Conservation (phyloP, 2,888 invertebrate genomes). For the Brachypterus glaber region DNA sequence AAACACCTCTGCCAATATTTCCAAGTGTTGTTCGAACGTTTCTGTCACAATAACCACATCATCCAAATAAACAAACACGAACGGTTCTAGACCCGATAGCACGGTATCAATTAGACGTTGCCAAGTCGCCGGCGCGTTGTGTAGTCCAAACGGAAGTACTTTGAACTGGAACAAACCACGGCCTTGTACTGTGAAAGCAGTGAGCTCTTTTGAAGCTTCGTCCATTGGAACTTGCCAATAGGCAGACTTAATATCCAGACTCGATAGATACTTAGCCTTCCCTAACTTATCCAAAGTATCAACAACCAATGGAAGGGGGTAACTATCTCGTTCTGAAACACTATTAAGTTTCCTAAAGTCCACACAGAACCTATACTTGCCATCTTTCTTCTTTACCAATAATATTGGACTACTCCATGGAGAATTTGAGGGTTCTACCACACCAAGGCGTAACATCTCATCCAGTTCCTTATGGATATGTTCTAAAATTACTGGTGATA, state of each 20-base stretch:
- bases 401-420: not conserved
- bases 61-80: constrained; percentile 12
- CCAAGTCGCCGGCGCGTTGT: constrained; percentile 2
- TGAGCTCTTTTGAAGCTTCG: constrained; percentile 16
- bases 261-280: constrained; percentile 23
- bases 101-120: not conserved
- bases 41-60: constrained; percentile 11
- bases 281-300: constrained; percentile 24
- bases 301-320: constrained; percentile 23
- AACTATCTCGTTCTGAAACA: constrained; percentile 24
- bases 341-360: constrained; percentile 16
- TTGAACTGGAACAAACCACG: constrained; percentile 9
- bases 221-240: constrained; percentile 23
- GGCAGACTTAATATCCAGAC: constrained; percentile 23
- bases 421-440: not conserved
- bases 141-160: constrained; percentile 9
- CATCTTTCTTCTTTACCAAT: not conserved
- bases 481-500: not conserved
- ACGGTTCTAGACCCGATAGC: constrained; percentile 10
- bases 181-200: constrained; percentile 25
- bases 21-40: constrained; percentile 9
- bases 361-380: constrained; percentile 1
- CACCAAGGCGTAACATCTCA: not conserved
- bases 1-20: constrained; percentile 5
- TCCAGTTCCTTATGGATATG: not conserved